Conservation (phyloP, 2,888 invertebrate species). For the Globia sparganii region DNA sequence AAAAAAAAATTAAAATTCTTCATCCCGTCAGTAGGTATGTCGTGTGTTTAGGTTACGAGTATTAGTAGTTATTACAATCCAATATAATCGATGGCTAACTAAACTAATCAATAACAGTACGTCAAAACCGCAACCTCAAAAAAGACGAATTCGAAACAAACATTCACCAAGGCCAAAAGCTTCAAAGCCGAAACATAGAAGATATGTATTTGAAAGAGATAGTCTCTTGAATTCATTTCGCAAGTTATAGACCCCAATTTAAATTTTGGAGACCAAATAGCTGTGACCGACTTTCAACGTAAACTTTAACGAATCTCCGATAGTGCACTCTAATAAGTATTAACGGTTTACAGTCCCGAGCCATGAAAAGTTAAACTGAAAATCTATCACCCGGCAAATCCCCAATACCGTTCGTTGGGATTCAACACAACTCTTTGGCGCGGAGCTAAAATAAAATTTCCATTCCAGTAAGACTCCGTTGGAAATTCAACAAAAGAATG, state of each 20-base stretch:
- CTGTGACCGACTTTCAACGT: slow-evolving; percentile 38
- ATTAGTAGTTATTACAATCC: neutral
- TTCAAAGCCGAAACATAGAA: slow-evolving; percentile 19
- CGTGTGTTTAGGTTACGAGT: too few relatives aligned
- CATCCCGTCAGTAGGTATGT: neutral
- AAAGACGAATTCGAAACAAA: slow-evolving; percentile 10
- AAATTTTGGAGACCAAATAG: slow-evolving; percentile 44
- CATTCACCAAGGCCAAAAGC: neutral
- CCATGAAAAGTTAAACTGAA: slow-evolving; percentile 62
- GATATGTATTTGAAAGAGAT: slow-evolving; percentile 19
- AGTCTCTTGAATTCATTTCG: slow-evolving; percentile 24
- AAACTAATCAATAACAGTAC: neutral
- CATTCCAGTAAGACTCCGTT: slow-evolving; percentile 49
- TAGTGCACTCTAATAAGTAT: slow-evolving; percentile 62
- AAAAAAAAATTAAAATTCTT: neutral
- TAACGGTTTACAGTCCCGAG: slow-evolving; percentile 57
- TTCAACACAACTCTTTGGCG: slow-evolving; percentile 47
- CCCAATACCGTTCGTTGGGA: slow-evolving; percentile 47
- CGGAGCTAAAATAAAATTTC: slow-evolving; percentile 59
- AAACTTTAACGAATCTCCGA: slow-evolving; percentile 51
- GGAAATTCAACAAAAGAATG: slow-evolving; percentile 59
- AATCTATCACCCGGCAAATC: slow-evolving; percentile 61
- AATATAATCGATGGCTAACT: slow-evolving; percentile 4
- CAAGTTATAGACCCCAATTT: slow-evolving; percentile 26
- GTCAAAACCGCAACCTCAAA: slow-evolving; percentile 13